A percentile compares a stretch with the other conserved stretches of the same genome.
Conservation (phyloP, 2,888 invertebrate species). For the Drosophila atroscutellata region DNA sequence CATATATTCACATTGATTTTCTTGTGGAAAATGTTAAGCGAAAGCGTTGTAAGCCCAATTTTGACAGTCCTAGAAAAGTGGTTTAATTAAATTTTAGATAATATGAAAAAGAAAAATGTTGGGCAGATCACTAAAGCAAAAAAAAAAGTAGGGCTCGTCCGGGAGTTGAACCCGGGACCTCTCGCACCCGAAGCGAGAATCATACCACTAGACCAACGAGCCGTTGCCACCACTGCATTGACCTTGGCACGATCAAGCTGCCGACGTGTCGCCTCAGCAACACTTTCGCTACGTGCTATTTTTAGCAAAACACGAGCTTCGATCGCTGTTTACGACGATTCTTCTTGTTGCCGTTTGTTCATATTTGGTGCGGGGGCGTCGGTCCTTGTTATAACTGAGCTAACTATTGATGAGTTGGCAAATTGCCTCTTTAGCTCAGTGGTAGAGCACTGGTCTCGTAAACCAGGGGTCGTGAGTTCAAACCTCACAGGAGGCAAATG, state of each 20-base stretch:
- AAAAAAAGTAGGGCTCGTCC: constrained; percentile 74
- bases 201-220: constrained; percentile 84
- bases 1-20: not conserved
- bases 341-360: not conserved
- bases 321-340: constrained; percentile 14
- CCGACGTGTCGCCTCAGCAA: not conserved
- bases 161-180: constrained; percentile 84
- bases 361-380: constrained; percentile 1
- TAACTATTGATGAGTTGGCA: not conserved
- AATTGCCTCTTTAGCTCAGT: constrained; percentile 93
- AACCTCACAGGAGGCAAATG: constrained; percentile 92
- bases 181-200: constrained; percentile 85
- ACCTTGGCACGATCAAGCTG: constrained; percentile 32
- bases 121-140: not conserved
- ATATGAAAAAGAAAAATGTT: not conserved
- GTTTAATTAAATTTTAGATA: not conserved
- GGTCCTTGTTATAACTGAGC: constrained; percentile 14
- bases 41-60: not conserved
- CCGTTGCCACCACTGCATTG: constrained; percentile 34
- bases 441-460: constrained; percentile 96
- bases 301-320: constrained; percentile 26
- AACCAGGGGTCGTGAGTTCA: constrained; percentile 96
- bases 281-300: constrained; percentile 12
- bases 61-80: not conserved
- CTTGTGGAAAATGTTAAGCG: not conserved